Evolutionary conservation across 2,888 invertebrate species (phyloP), one percentile per base, ranked within the genome.

Genomic region (Campopleginae sp.): DNA sequence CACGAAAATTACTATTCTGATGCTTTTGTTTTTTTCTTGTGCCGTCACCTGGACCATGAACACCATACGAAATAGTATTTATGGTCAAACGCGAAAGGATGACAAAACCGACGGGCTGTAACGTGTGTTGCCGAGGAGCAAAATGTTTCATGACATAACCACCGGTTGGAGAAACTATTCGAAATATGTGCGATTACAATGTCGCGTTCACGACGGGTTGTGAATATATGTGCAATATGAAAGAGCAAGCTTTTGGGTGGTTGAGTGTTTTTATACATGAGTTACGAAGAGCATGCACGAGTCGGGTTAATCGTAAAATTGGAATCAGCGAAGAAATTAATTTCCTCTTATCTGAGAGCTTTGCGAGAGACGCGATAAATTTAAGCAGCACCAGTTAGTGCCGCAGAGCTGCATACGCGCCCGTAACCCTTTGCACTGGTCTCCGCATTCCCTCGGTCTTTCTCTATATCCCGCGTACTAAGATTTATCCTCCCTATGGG

Each of bases 251-350:
- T 71, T 31, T 65, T 63, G 46, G 31, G 44, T 44, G 4, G 66
- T 19, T 58, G 4, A 14, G 10, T 8, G 31, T n/a, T 17, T 58
- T 58, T 58, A 27, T 58, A 27, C 27, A 5, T 0, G 27, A 12
- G 27, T 14, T 1, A 27, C 12, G 44, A 31, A 82, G 38, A 38
- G 38, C 38, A 10, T 38, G 38, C 66, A 70, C 12, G 66, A 74
- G 54, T 44, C 31, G 72, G 78, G 78, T 81, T 78, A 78, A 75
- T 81, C 78, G 84, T 85, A 85, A 78, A 81, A 81, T 85, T 78
- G 84, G 81, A 75, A 85, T 78, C 81, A 78, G 75, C 78, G 75
- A 81, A 78, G 84, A 85, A 85, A 85, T 85, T 85, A 85, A 85
- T 85, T 81, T 85, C 48, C 84, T 81, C 81, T 81, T 85, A 85